These are phyloP conservation scores for Metellina segmentata DNA, from an alignment of 2,888 invertebrate genomes.

Conservation along the genomic window DNA sequence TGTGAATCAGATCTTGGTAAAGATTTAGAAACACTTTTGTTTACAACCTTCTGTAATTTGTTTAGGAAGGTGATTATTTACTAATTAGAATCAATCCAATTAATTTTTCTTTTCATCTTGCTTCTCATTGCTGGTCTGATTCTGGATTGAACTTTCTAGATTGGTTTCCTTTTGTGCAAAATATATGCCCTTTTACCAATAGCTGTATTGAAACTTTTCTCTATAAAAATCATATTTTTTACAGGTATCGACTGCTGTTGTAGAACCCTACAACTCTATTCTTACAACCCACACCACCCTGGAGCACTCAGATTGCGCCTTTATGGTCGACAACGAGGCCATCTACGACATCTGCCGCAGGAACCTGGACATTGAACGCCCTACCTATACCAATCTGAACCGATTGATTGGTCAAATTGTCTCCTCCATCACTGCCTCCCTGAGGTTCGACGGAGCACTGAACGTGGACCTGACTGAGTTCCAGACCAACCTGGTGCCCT, in stretches of 20 bases:
- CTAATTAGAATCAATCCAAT: too few relatives aligned
- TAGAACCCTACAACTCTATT: slow-evolving; percentile 79
- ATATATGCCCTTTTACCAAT: too few relatives aligned
- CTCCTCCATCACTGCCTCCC: slow-evolving; percentile 91
- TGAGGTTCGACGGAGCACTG: slow-evolving; percentile 94
- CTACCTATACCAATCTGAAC: slow-evolving; percentile 93
- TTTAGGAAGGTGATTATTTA: too few relatives aligned
- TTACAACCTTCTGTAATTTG: too few relatives aligned
- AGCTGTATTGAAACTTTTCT: too few relatives aligned
- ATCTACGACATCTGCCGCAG: slow-evolving; percentile 88
- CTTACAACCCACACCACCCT: slow-evolving; percentile 79
- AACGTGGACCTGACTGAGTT: slow-evolving; percentile 93
- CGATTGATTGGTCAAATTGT: slow-evolving; percentile 83
- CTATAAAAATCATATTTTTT: background rate
- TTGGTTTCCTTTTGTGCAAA: background rate
- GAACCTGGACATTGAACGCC: slow-evolving; percentile 96
- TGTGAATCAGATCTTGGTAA: too few relatives aligned
- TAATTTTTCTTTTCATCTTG: too few relatives aligned
- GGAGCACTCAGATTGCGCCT: slow-evolving; percentile 79
- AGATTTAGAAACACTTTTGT: too few relatives aligned
- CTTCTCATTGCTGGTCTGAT: too few relatives aligned
- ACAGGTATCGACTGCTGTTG: slow-evolving; percentile 79
- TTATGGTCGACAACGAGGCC: slow-evolving; percentile 84
- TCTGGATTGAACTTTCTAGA: too few relatives aligned
- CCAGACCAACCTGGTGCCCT: slow-evolving; percentile 92